Evolutionary conservation across 1,140 invertebrate genomes (phyloP).

Genomic region (Calliopsis andreniformis): DNA sequence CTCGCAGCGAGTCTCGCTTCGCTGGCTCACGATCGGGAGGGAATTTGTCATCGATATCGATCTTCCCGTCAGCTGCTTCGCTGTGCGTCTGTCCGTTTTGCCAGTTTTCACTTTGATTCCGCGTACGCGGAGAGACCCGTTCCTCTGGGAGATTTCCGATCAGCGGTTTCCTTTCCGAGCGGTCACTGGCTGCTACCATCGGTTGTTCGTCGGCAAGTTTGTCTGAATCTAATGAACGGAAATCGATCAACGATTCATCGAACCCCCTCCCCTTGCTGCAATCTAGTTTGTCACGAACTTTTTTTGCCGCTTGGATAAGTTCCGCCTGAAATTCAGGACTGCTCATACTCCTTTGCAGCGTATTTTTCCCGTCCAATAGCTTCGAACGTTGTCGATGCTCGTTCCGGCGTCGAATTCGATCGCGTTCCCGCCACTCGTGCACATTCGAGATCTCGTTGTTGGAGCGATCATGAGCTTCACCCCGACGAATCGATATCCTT

Average conservation of each 20-base stretch:
- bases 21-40: no score
- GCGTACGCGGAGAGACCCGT: background rate
- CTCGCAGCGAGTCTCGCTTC: no score
- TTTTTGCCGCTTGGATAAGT: constrained; percentile 85
- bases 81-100: no score
- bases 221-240: constrained; percentile 23
- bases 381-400: constrained; percentile 51
- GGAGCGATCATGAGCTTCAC: background rate
- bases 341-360: constrained; percentile 83
- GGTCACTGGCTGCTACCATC: constrained; percentile 31
- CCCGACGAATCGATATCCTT: background rate
- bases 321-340: constrained; percentile 87
- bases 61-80: no score
- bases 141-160: no score
- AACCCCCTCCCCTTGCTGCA: constrained; percentile 46
- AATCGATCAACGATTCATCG: constrained; percentile 13
- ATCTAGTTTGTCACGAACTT: constrained; percentile 81
- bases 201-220: constrained; percentile 24
- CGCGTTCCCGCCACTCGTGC: constrained; percentile 18
- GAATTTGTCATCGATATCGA: no score
- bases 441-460: background rate
- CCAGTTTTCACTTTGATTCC: constrained; percentile 7
- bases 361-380: constrained; percentile 70
- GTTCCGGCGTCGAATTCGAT: constrained; percentile 41
- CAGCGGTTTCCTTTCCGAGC: constrained; percentile 13